Conservation (phyloP, 2,888 invertebrate genomes). For the Atethmia centrago region DNA sequence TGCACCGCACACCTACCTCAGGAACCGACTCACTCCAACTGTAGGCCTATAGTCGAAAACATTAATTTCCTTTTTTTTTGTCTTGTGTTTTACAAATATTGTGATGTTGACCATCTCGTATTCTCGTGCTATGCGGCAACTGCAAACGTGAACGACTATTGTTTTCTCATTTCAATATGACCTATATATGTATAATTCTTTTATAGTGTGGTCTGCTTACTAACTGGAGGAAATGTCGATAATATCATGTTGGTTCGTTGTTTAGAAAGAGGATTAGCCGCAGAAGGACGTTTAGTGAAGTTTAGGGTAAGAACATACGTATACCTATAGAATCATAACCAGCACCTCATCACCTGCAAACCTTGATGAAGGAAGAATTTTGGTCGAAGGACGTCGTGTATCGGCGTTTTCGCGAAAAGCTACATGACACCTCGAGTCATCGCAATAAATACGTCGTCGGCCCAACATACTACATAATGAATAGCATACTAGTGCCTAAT, state of each 20-base stretch:
- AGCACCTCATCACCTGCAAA: too few relatives aligned
- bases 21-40: neutral
- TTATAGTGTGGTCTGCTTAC: constrained; percentile 94
- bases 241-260: constrained; percentile 95
- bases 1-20: neutral
- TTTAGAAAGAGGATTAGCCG: constrained; percentile 96
- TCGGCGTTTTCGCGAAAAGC: too few relatives aligned
- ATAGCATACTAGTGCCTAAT: too few relatives aligned
- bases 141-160: neutral
- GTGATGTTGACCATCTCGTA: neutral
- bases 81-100: neutral
- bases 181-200: constrained; percentile 24
- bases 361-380: too few relatives aligned
- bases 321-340: too few relatives aligned
- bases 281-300: constrained; percentile 94
- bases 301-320: constrained; percentile 85
- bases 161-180: neutral
- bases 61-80: neutral
- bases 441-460: too few relatives aligned
- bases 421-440: too few relatives aligned
- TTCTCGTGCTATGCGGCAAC: neutral
- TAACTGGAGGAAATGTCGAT: constrained; percentile 97
- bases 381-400: too few relatives aligned
- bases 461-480: too few relatives aligned
- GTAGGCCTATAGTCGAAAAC: neutral